These are phyloP conservation scores for Falco cherrug DNA, from an alignment of 2,797 vertebrate genomes.

Conservation along the genomic window DNA sequence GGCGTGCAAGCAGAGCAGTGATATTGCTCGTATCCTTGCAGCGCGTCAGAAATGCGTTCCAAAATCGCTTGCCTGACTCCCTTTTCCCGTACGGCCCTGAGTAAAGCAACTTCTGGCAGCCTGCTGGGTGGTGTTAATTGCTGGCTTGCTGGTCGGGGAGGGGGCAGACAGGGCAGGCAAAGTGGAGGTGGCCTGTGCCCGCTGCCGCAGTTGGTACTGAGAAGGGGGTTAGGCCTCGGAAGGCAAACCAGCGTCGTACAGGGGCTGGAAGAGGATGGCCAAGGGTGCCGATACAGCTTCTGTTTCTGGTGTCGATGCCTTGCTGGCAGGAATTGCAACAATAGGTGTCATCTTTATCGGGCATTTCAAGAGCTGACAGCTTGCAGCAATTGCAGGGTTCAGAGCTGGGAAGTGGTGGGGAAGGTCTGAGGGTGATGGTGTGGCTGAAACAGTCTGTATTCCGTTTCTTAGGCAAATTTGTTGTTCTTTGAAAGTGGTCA, in stretches of 20 bases:
- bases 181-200: rapidly evolving
- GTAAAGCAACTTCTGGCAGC: no score
- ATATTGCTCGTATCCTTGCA: background rate
- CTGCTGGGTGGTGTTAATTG: no score
- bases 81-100: no score
- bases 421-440: background rate
- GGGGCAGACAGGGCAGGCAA: background rate
- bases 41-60: rapidly evolving
- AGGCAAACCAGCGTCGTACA: background rate
- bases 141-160: no score
- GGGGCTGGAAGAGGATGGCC: background rate
- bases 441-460: background rate
- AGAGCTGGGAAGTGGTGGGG: background rate
- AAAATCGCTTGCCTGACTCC: no score
- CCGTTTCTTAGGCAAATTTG: background rate
- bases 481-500: background rate
- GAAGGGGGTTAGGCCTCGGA: background rate
- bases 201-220: rapidly evolving
- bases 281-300: background rate
- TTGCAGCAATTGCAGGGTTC: background rate
- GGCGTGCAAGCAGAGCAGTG: rapidly evolving
- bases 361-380: background rate
- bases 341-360: background rate
- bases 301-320: background rate
- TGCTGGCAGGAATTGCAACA: background rate